Evolutionary conservation across 1,140 invertebrate genomes (phyloP).

Genomic region (Amyelois transitella): DNA sequence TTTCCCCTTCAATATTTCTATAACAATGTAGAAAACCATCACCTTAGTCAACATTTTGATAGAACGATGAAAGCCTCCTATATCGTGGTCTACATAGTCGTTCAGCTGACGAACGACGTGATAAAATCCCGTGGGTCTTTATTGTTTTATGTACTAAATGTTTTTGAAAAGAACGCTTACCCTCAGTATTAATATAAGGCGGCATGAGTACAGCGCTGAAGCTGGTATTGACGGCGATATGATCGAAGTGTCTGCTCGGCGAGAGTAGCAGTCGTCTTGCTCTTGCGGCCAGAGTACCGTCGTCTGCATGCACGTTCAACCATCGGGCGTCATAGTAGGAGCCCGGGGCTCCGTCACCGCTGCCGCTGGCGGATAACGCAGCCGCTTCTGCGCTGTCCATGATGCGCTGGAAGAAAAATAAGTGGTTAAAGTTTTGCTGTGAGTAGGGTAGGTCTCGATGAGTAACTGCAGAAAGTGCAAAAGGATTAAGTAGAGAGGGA

Average conservation of each 20-base stretch:
- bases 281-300: constrained; percentile 79
- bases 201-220: constrained; percentile 93
- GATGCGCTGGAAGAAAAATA: constrained; percentile 79
- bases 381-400: constrained; percentile 92
- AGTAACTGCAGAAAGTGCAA: too few relatives aligned
- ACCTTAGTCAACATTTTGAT: too few relatives aligned
- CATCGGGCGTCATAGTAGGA: constrained; percentile 83
- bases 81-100: too few relatives aligned
- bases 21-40: too few relatives aligned
- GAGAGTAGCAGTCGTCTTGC: constrained; percentile 80
- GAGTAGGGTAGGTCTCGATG: too few relatives aligned
- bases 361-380: constrained; percentile 78
- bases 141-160: neutral
- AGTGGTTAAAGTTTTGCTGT: neutral
- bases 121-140: too few relatives aligned
- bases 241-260: constrained; percentile 86
- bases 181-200: constrained; percentile 85
- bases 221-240: constrained; percentile 88
- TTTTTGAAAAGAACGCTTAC: constrained; percentile 60
- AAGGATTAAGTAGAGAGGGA: too few relatives aligned
- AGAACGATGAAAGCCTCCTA: too few relatives aligned
- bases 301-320: constrained; percentile 81
- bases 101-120: too few relatives aligned
- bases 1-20: too few relatives aligned
- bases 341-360: constrained; percentile 64